phyloP scores from a whole-genome alignment of 37 sponge, comb jelly and placozoan species.

The Axinella damicornis region DNA sequence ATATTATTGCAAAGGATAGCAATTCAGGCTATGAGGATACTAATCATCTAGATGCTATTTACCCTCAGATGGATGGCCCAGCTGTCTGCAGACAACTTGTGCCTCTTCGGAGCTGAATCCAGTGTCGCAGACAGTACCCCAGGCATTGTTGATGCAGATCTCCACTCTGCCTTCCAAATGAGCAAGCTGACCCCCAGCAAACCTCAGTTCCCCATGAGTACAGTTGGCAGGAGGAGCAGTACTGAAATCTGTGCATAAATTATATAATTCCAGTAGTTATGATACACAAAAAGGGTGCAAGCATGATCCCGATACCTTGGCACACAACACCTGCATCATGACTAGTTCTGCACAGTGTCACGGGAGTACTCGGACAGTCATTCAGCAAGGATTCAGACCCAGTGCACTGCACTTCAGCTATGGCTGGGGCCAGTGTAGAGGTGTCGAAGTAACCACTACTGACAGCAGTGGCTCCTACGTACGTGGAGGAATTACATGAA shows the following conservation, averaged over 20 bases:
- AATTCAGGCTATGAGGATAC: background rate
- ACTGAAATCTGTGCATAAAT: too few relatives aligned
- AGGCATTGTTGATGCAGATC: conserved; percentile 23
- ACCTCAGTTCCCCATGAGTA: conserved; percentile 10
- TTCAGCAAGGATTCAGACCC: too few relatives aligned
- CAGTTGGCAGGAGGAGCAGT: background rate
- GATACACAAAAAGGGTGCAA: too few relatives aligned
- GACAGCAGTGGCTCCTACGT: background rate
- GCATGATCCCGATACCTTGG: too few relatives aligned
- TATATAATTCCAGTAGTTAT: too few relatives aligned
- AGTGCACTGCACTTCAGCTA: too few relatives aligned
- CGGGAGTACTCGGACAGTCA: too few relatives aligned
- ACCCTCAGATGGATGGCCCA: background rate
- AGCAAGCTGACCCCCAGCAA: background rate
- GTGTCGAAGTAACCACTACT: too few relatives aligned
- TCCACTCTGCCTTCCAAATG: conserved; percentile 10
- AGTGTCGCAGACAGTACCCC: conserved; percentile 31
- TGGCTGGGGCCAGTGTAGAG: too few relatives aligned
- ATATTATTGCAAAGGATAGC: background rate
- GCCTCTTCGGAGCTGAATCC: conserved; percentile 2
- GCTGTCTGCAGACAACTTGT: conserved; percentile 17
- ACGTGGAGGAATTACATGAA: too few relatives aligned
- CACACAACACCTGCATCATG: too few relatives aligned
- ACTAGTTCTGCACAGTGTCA: too few relatives aligned
- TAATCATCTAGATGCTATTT: background rate